These are phyloP conservation scores for Hormiphora californensis DNA, from an alignment of 37 sponge, comb jelly and placozoan genomes.

Conservation along the genomic window DNA sequence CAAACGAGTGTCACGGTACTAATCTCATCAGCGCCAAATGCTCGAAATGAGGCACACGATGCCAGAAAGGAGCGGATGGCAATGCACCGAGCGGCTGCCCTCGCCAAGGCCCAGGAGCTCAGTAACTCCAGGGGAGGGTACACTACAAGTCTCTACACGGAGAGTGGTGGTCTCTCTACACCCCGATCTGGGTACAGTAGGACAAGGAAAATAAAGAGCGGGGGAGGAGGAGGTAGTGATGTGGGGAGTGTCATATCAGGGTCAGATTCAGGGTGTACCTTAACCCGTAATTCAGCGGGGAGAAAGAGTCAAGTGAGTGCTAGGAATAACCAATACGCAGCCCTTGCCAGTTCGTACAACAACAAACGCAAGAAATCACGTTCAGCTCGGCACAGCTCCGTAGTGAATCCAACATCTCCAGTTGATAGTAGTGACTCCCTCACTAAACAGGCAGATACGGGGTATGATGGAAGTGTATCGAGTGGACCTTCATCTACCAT, in stretches of 20 bases:
- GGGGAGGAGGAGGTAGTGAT: background rate
- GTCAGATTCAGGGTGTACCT: no score
- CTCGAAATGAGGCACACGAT: background rate
- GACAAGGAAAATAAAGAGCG: background rate
- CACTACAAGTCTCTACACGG: background rate
- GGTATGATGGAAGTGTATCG: conserved; percentile 28
- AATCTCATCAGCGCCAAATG: background rate
- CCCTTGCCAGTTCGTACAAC: background rate
- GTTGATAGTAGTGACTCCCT: background rate
- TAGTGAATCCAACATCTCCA: background rate
- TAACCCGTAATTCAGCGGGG: background rate
- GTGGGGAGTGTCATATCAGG: no score
- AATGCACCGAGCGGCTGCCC: background rate
- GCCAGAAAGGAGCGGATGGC: background rate
- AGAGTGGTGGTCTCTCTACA: background rate
- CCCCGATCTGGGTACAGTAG: background rate
- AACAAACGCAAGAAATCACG: background rate
- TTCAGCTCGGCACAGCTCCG: background rate
- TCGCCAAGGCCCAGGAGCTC: background rate
- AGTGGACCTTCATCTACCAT: background rate
- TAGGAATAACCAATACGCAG: background rate
- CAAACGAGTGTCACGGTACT: conserved; percentile 41
- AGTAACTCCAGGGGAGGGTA: conserved; percentile 8
- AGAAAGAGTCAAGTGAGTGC: conserved; percentile 1
- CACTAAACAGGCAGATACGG: conserved; percentile 1